Conservation (phyloP, 2,113 vertebrate genomes). For the Struthidea cinerea region DNA sequence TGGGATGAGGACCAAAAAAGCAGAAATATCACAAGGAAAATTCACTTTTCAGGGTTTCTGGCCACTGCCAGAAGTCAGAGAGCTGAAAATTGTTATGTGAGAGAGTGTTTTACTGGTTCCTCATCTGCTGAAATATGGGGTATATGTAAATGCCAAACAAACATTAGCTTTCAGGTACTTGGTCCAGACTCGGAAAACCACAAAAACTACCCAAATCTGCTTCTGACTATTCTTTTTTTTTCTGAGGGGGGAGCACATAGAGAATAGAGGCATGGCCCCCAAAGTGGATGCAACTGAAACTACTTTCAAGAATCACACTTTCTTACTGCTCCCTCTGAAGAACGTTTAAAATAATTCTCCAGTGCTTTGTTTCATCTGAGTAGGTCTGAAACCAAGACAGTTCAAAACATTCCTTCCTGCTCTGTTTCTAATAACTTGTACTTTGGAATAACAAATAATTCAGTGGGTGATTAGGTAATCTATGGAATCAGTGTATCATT, state of each 20-base stretch:
- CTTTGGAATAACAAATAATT: slow-evolving; percentile 11
- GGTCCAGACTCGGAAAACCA: neutral
- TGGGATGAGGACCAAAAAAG: neutral
- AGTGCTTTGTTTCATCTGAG: neutral
- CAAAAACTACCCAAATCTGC: neutral
- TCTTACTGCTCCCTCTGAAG: neutral
- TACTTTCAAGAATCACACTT: neutral
- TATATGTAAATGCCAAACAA: neutral
- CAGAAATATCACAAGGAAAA: neutral
- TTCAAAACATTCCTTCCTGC: neutral
- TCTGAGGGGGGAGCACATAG: fast-evolving
- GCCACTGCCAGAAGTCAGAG: neutral
- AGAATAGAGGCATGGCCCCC: neutral
- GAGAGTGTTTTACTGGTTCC: neutral
- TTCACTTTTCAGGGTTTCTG: neutral
- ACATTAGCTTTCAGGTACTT: neutral
- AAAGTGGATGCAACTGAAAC: neutral
- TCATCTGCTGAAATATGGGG: neutral
- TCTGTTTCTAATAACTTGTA: slow-evolving; percentile 26
- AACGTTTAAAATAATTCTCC: neutral
- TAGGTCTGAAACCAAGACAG: neutral
- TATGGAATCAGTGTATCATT: neutral
- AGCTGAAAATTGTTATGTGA: neutral
- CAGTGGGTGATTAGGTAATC: neutral
- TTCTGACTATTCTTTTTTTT: neutral